Percentiles rank a stretch among this genome's conserved stretches.
Conservation (phyloP, 2,113 vertebrate genomes). For the Orcinus orca region DNA sequence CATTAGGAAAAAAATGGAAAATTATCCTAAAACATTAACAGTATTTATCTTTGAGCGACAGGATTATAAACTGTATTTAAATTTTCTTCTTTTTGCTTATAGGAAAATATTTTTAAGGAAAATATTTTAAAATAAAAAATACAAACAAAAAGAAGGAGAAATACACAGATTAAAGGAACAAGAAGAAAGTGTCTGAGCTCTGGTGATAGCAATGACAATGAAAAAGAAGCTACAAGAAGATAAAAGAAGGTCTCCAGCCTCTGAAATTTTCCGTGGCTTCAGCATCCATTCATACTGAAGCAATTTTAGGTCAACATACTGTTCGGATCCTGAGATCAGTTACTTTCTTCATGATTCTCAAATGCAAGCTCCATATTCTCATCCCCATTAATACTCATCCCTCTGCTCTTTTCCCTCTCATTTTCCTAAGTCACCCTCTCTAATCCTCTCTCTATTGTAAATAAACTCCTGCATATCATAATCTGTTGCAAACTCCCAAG, state of each 20-base stretch:
- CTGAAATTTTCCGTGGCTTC: not conserved
- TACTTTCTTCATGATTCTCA: not conserved
- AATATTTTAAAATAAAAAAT: not conserved
- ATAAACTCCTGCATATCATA: not conserved
- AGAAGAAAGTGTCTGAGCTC: not conserved
- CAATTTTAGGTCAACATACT: slow-evolving; percentile 51
- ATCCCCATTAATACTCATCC: not conserved
- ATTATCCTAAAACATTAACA: not conserved
- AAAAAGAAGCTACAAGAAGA: not conserved
- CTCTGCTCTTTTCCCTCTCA: not conserved
- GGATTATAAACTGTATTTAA: not conserved
- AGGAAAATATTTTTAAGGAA: not conserved
- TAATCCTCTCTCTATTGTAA: not conserved
- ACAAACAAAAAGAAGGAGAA: not conserved
- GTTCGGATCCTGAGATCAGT: not conserved
- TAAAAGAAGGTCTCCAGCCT: not conserved
- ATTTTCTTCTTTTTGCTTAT: not conserved
- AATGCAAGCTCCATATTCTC: not conserved
- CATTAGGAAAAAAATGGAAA: not conserved
- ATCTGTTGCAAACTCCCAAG: not conserved
- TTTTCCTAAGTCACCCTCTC: not conserved
- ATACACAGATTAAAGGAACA: not conserved
- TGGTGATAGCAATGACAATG: not conserved
- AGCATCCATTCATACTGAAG: slow-evolving; percentile 56
- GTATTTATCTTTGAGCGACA: not conserved